A percentile compares a stretch with the other conserved stretches of the same genome.
phyloP scores from a whole-genome alignment of 1,140 invertebrate species.

The Drosophila athabasca region DNA sequence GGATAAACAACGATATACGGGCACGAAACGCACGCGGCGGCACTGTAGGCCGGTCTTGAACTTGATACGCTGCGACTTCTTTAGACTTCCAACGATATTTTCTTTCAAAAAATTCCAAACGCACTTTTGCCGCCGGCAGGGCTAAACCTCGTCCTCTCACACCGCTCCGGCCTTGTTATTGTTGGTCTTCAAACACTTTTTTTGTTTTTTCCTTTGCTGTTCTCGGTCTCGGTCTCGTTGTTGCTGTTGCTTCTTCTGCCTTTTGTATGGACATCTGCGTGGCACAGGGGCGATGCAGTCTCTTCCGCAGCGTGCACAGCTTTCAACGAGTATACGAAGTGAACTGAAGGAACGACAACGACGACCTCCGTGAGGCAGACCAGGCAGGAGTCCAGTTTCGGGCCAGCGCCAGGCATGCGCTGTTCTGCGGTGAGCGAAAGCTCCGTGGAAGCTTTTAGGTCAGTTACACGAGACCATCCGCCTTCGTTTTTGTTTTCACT shows the following conservation, averaged over 20 bases:
- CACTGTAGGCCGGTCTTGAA: conserved; percentile 24
- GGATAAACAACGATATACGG: conserved; percentile 47
- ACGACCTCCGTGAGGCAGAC: conserved; percentile 40
- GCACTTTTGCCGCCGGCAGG: conserved; percentile 49
- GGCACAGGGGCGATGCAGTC: conserved; percentile 24
- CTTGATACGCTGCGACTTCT: neutral
- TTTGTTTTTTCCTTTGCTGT: conserved; percentile 25
- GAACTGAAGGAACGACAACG: conserved; percentile 53
- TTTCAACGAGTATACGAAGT: conserved; percentile 79
- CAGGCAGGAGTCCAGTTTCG: conserved; percentile 34
- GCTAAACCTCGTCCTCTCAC: conserved; percentile 8
- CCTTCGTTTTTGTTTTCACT: conserved; percentile 26
- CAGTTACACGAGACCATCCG: conserved; percentile 28
- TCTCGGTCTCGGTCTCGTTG: conserved; percentile 17
- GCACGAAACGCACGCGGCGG: conserved; percentile 7
- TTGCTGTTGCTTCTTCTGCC: conserved; percentile 21
- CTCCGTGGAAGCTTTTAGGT: conserved; percentile 55
- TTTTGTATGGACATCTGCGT: neutral
- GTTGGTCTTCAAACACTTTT: conserved; percentile 28
- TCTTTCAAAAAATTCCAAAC: conserved; percentile 26
- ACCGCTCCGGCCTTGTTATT: conserved; percentile 23
- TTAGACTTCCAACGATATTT: neutral
- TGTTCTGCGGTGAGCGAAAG: conserved; percentile 22
- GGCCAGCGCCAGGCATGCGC: conserved; percentile 45
- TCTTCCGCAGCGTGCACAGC: conserved; percentile 73